phyloP scores from a whole-genome alignment of 2,888 invertebrate genomes.

The Nymphalis urticae region DNA sequence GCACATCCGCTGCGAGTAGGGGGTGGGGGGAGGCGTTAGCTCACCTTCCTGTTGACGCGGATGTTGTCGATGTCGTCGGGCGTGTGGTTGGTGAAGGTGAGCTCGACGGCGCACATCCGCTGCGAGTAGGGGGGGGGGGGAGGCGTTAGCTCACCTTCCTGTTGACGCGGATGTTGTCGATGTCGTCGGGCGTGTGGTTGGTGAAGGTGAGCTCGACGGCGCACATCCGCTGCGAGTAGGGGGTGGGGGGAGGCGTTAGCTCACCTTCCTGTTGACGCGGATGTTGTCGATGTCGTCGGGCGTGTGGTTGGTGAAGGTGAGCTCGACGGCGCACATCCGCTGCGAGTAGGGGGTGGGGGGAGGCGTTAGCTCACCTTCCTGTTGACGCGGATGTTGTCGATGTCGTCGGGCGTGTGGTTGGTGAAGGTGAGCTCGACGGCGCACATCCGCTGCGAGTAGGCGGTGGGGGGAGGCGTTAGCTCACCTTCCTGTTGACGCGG shows the following conservation, averaged over 20 bases:
- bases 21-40: too few relatives aligned
- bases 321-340: conserved; percentile 90
- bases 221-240: conserved; percentile 91
- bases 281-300: conserved; percentile 85
- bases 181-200: conserved; percentile 85
- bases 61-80: conserved; percentile 85
- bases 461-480: too few relatives aligned
- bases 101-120: conserved; percentile 90
- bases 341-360: conserved; percentile 90
- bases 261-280: conserved; percentile 86
- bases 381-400: conserved; percentile 86
- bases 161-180: conserved; percentile 86
- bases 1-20: conserved; percentile 91
- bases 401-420: conserved; percentile 85
- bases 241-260: too few relatives aligned
- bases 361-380: conserved; percentile 86
- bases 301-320: conserved; percentile 88
- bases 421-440: conserved; percentile 90
- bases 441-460: conserved; percentile 90
- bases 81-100: conserved; percentile 88
- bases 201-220: conserved; percentile 90
- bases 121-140: conserved; percentile 90
- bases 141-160: conserved; percentile 86
- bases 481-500: conserved; percentile 86
- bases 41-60: conserved; percentile 86